Percentiles rank a stretch among this genome's conserved stretches.
phyloP scores from a whole-genome alignment of 2,113 vertebrate genomes.

The Cricetomys ansorgei region DNA sequence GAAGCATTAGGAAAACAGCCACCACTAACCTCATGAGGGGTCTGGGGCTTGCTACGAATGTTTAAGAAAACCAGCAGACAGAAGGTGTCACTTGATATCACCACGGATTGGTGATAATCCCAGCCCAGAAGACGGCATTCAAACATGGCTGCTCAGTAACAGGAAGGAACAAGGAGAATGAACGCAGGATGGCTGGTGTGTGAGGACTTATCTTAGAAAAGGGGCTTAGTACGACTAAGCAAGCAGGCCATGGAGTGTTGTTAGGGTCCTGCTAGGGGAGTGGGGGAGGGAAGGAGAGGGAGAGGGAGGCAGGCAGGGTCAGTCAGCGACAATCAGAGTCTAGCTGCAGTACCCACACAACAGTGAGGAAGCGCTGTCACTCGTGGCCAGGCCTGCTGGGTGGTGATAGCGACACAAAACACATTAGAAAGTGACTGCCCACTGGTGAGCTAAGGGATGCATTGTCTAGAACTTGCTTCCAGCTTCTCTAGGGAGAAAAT shows the following conservation, averaged over 20 bases:
- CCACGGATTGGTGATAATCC: background rate
- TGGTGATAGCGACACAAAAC: background rate
- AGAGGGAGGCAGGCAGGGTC: background rate
- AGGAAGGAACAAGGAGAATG: fast-evolving
- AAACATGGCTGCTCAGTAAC: background rate
- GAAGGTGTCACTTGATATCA: background rate
- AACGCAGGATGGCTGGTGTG: background rate
- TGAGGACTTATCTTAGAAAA: background rate
- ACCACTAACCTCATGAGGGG: background rate
- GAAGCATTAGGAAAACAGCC: background rate
- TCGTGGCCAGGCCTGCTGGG: background rate
- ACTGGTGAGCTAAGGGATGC: background rate
- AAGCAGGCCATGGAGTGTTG: background rate
- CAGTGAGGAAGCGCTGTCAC: background rate
- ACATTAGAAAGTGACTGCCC: background rate
- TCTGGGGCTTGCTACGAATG: background rate
- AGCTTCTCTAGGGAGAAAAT: background rate
- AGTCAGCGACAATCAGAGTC: background rate
- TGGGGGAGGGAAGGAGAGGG: background rate
- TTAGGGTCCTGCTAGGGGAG: background rate
- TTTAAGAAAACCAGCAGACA: background rate
- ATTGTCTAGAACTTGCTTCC: background rate
- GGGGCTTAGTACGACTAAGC: background rate
- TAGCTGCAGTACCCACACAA: background rate
- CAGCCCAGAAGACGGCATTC: background rate